These are phyloP conservation scores for Hippocampus barbouri DNA, from an alignment of 2,113 vertebrate genomes.

Conservation along the genomic window DNA sequence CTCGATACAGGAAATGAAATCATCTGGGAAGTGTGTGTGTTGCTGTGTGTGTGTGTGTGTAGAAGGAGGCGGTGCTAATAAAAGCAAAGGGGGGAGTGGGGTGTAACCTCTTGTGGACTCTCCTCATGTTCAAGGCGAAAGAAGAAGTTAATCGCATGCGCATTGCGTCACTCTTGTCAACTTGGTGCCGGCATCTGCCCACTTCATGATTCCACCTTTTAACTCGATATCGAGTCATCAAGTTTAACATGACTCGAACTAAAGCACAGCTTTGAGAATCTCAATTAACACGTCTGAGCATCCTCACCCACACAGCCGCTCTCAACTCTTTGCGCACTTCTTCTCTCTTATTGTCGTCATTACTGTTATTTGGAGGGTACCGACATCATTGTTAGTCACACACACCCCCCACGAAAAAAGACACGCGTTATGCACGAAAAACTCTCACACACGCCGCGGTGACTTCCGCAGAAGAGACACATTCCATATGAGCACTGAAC, in stretches of 20 bases:
- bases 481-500: not conserved
- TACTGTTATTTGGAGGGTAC: not conserved
- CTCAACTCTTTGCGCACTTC: not conserved
- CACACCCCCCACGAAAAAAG: too few species aligned
- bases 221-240: not conserved
- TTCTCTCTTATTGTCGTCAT: not conserved
- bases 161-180: not conserved
- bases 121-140: not conserved
- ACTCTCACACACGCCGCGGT: not conserved
- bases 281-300: not conserved
- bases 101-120: conserved; percentile 16
- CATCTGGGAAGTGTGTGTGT: conserved; percentile 35
- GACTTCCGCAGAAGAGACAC: not conserved
- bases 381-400: not conserved
- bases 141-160: not conserved
- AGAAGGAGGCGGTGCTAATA: conserved; percentile 19
- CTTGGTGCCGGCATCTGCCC: not conserved
- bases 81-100: conserved; percentile 10
- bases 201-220: not conserved
- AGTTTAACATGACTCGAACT: not conserved
- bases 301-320: not conserved
- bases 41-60: conserved; percentile 13
- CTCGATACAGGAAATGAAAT: conserved; percentile 47
- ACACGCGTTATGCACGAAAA: too few species aligned
- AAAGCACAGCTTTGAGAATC: not conserved